Base-by-base conservation (phyloP, 2,113 vertebrate genomes). In the Montifringilla adamsi region DNA sequence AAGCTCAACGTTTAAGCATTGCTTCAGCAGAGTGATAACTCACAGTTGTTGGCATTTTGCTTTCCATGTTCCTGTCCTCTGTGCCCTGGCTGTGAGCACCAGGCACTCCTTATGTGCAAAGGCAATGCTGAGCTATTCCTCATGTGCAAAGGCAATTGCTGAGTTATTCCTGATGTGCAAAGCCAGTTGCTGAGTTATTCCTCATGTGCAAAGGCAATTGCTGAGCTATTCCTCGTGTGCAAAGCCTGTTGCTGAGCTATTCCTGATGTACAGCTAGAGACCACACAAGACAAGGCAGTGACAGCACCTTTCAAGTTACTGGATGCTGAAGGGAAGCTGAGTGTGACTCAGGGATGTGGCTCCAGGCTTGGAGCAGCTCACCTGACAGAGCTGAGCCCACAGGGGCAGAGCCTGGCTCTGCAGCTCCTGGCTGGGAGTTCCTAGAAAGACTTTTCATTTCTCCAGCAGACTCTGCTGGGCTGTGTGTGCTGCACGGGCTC, bases 361-460 rank as follows among this genome's bases (percentile, higher is more conserved):
- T n/a, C 4, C 59, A 5, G 19, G 5, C 5, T 35, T 13, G 9
- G 3, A 41, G 39, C 39, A 41, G 63, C 9, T 41, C 41, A 41
- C 41, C 41, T 41, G 41, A 11, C 41, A 41, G 41, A 15, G 41
- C 41, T 41, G 41, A 41, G 39, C 41, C 41, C 41, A 15, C 15
- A 44, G 68, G 11, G 37, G 12, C 24, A 15, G 3, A 33, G 28
- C 20, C 59, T 47, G 2, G 24, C 33, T 0, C 50, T 58, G 26
- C 23, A 9, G 56, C 47, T 15, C 7, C 1, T 13, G 17, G 9
- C 1, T 9, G 27, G 53, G 6, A 2, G 37, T 33, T 41, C 58
- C 46, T n/a, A 3, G 82, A 27, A 15, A 2, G 13, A 0, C 3
- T 37, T 9, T 5, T 3, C 21, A 3, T 30, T 10, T n/a, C 35